Evolutionary conservation across 1,140 invertebrate genomes (phyloP).

Genomic region (Drosophila parvula): DNA sequence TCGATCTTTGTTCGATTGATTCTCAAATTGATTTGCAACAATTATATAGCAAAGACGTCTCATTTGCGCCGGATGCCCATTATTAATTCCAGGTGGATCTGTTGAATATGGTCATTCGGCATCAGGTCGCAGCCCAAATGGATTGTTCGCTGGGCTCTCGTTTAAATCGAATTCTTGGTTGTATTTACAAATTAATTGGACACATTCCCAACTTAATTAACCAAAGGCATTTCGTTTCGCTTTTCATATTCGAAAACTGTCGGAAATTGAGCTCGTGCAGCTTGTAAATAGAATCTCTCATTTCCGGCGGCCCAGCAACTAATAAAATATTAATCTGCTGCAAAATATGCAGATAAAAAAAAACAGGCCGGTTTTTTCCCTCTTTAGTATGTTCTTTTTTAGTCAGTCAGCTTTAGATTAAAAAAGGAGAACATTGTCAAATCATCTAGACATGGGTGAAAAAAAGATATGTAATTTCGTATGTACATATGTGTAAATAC

Average conservation of each 20-base stretch:
- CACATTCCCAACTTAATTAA: slow-evolving; percentile 8
- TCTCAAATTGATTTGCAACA: background rate
- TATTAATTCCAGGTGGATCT: background rate
- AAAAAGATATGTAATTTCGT: background rate
- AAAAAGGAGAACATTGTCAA: background rate
- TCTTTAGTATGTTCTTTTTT: background rate
- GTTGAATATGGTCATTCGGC: slow-evolving; percentile 1
- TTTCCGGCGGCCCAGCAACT: slow-evolving; percentile 16
- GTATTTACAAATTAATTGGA: slow-evolving; percentile 15
- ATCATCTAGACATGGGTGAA: background rate
- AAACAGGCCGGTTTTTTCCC: background rate
- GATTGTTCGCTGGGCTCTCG: background rate
- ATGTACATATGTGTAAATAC: background rate
- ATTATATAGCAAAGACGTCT: background rate
- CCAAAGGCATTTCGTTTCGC: background rate
- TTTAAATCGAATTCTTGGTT: background rate
- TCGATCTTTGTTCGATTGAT: slow-evolving; percentile 1
- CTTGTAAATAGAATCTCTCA: slow-evolving; percentile 18
- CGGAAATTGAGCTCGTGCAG: slow-evolving; percentile 10
- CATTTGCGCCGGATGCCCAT: slow-evolving; percentile 5
- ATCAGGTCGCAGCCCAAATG: too few relatives aligned
- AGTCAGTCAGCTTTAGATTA: background rate
- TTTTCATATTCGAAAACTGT: slow-evolving; percentile 1
- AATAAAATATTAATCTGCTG: slow-evolving; percentile 10
- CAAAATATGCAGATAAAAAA: background rate